Conservation (phyloP, 2,797 vertebrate species). For the Cyclopterus lumpus region DNA sequence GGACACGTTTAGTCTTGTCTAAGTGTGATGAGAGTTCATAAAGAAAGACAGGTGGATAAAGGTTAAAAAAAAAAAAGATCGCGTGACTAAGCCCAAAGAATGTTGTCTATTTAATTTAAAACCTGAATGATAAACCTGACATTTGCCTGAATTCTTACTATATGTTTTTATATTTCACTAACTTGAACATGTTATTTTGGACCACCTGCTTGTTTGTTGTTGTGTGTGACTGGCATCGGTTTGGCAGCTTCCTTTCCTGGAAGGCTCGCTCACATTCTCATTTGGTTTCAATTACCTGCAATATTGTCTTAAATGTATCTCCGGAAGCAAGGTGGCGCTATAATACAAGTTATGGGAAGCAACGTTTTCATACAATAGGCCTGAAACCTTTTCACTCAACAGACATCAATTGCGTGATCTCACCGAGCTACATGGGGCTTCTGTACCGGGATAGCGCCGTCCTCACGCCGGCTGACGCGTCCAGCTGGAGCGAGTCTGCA, state of each 20-base stretch:
- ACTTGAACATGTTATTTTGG: neutral
- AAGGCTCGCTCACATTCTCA: slow-evolving; percentile 38
- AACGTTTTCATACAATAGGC: slow-evolving; percentile 9
- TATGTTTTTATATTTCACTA: neutral
- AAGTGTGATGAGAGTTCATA: slow-evolving; percentile 26
- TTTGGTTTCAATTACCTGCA: slow-evolving; percentile 53
- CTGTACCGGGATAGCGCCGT: neutral
- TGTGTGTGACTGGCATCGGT: slow-evolving; percentile 17
- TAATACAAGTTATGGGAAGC: slow-evolving; percentile 56
- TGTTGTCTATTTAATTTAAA: neutral
- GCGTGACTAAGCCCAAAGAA: neutral
- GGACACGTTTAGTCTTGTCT: neutral
- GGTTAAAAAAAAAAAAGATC: neutral
- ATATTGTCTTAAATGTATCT: slow-evolving; percentile 27
- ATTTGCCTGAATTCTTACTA: neutral
- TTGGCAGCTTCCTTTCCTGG: slow-evolving; percentile 26
- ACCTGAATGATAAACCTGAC: neutral
- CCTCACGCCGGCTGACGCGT: neutral
- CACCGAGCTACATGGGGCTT: neutral
- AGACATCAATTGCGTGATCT: slow-evolving; percentile 23
- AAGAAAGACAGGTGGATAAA: slow-evolving; percentile 1
- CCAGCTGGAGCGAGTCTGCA: neutral
- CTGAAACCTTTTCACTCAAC: slow-evolving; percentile 26
- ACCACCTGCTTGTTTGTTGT: slow-evolving; percentile 30
- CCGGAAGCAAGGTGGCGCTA: slow-evolving; percentile 71